Evolutionary conservation across 2,888 invertebrate species (phyloP).

Genomic region (Drosophila algonquin): DNA sequence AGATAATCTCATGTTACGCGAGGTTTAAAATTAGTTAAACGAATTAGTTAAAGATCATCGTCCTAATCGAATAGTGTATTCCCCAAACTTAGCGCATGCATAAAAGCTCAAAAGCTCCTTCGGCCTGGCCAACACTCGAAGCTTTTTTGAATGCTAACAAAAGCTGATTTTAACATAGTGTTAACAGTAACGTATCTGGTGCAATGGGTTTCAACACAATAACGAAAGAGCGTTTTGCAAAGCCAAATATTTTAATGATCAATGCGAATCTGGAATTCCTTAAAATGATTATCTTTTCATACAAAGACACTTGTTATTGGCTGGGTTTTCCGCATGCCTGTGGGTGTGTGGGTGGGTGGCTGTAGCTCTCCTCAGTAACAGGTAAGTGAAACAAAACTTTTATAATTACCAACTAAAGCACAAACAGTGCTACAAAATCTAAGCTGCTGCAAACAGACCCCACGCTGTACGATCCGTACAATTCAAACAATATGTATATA

Average conservation of each 20-base stretch:
- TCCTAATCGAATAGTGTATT: not conserved
- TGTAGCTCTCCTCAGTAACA: not conserved
- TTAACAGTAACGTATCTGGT: not conserved
- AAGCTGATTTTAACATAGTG: not conserved
- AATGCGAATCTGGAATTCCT: not conserved
- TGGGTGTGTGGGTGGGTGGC: not conserved
- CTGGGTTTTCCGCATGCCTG: not conserved
- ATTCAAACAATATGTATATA: slow-evolving; percentile 67
- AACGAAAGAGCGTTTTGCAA: not conserved
- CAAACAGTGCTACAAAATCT: slow-evolving; percentile 45
- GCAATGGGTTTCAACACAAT: not conserved
- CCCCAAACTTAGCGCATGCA: not conserved
- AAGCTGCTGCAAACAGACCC: slow-evolving; percentile 21
- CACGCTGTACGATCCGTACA: slow-evolving; percentile 1
- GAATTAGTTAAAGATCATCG: not conserved
- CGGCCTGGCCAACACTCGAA: not conserved
- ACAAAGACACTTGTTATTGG: not conserved
- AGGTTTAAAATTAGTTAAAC: not conserved
- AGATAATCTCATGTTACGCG: not conserved
- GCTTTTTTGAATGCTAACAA: not conserved
- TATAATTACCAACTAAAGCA: slow-evolving; percentile 60
- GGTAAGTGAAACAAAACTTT: slow-evolving; percentile 44
- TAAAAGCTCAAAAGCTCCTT: not conserved
- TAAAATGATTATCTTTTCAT: not conserved
- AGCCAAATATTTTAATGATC: no score